These are phyloP conservation scores for Schrankia costaestrigalis DNA, from an alignment of 2,888 invertebrate genomes.

Conservation along the genomic window DNA sequence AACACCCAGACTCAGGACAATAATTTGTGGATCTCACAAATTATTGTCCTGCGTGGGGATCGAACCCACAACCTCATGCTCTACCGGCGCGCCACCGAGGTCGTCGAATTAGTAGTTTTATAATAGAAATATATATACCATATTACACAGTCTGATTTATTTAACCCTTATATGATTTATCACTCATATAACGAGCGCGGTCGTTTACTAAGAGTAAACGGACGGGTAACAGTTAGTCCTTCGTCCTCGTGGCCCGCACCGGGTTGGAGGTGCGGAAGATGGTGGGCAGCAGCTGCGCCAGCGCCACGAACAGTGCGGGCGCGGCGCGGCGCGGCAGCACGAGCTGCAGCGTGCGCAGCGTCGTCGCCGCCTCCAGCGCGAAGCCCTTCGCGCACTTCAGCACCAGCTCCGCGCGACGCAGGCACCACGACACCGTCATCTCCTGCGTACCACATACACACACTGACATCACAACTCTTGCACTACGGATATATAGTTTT, in stretches of 20 bases:
- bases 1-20: no score
- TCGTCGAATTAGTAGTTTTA: no score
- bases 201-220: neutral
- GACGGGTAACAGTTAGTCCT: neutral
- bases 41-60: no score
- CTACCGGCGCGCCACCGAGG: no score
- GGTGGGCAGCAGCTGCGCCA: conserved; percentile 93
- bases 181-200: neutral
- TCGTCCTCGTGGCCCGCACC: conserved; percentile 84
- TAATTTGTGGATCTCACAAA: no score
- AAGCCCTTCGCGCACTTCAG: conserved; percentile 99
- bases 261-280: conserved; percentile 98
- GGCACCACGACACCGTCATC: conserved; percentile 98
- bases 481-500: no score
- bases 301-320: conserved; percentile 89
- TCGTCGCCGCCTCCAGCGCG: conserved; percentile 99
- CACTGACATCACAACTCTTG: no score
- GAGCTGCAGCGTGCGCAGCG: conserved; percentile 87
- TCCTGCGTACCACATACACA: conserved; percentile 73
- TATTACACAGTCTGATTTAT: no score
- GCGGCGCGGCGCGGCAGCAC: conserved; percentile 40
- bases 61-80: no score
- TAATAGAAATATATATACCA: no score
- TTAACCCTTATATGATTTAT: no score
- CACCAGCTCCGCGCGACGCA: conserved; percentile 96